phyloP scores from a whole-genome alignment of 2,113 vertebrate genomes.

The Puma concolor region DNA sequence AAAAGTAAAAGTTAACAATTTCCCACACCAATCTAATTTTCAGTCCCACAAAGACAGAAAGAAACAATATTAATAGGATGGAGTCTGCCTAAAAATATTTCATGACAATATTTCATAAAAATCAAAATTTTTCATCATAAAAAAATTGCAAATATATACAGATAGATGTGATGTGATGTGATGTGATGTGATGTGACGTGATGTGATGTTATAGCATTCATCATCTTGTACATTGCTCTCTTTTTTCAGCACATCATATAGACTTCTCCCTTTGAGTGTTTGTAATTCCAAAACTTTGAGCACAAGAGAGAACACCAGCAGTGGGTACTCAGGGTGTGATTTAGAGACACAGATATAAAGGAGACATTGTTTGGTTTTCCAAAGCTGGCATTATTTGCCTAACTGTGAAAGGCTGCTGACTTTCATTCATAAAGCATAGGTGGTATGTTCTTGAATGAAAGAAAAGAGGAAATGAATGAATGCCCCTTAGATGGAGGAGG shows the following conservation, averaged over 20 bases:
- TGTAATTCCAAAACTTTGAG: not conserved
- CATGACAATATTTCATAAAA: slow-evolving; percentile 4
- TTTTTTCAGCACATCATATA: not conserved
- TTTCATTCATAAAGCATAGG: slow-evolving; percentile 73
- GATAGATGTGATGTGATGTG: not conserved
- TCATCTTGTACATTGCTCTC: not conserved
- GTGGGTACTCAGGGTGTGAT: slow-evolving; percentile 16
- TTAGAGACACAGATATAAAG: slow-evolving; percentile 63
- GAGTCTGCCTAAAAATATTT: slow-evolving; percentile 23
- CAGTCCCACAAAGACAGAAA: not conserved
- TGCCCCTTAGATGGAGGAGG: not conserved
- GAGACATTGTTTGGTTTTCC: slow-evolving; percentile 60
- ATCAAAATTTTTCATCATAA: not conserved
- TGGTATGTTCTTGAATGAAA: slow-evolving; percentile 53
- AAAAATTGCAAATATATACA: not conserved
- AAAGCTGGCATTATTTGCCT: slow-evolving; percentile 55
- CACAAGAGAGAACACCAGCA: not conserved
- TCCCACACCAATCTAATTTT: not conserved
- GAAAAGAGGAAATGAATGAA: slow-evolving; percentile 52
- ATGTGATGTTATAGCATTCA: not conserved
- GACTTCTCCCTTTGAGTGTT: not conserved
- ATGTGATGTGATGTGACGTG: not conserved
- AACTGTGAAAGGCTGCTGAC: slow-evolving; percentile 21
- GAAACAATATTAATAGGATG: not conserved
- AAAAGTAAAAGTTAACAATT: slow-evolving; percentile 1